A percentile compares a stretch with the other conserved stretches of the same genome.
These are phyloP conservation scores for Apocheima hispidaria DNA, from an alignment of 2,888 invertebrate genomes.

Conservation along the genomic window DNA sequence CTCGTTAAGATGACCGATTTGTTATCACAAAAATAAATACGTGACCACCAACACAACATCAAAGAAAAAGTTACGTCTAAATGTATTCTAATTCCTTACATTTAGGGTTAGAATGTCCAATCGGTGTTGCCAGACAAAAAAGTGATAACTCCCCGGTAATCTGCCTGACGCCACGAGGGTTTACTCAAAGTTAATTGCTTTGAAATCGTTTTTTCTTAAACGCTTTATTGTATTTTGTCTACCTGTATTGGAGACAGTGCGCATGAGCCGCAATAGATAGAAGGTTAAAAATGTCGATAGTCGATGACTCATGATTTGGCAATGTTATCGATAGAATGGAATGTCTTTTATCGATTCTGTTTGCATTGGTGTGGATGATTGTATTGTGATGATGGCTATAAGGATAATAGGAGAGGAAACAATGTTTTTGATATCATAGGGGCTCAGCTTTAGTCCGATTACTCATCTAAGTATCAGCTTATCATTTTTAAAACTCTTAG, in stretches of 20 bases:
- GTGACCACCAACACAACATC: conserved; percentile 72
- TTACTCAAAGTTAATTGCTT: conserved; percentile 82
- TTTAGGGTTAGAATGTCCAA: conserved; percentile 48
- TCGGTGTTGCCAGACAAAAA: conserved; percentile 60
- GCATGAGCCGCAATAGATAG: conserved; percentile 59
- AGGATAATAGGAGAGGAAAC: conserved; percentile 3
- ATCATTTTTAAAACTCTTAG: too few relatives aligned
- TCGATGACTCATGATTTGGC: conserved; percentile 62
- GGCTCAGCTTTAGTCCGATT: too few relatives aligned
- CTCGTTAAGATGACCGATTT: conserved; percentile 73
- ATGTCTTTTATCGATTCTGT: conserved; percentile 64
- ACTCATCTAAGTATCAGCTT: background rate
- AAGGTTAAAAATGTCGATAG: conserved; percentile 64
- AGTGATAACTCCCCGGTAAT: conserved; percentile 84
- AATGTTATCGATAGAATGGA: conserved; percentile 66
- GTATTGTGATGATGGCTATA: conserved; percentile 16
- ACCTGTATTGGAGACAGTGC: conserved; percentile 80
- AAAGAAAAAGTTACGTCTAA: conserved; percentile 37
- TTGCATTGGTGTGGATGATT: conserved; percentile 56
- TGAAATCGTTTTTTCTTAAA: conserved; percentile 75
- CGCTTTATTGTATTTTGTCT: conserved; percentile 78
- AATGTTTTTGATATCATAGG: background rate
- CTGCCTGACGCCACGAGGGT: conserved; percentile 81
- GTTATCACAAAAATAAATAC: conserved; percentile 80
- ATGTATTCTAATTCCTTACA: conserved; percentile 47